Evolutionary conservation across 2,113 vertebrate species (phyloP), one percentile per base, ranked within the genome.

Genomic region (Triplophysa dalaica): DNA sequence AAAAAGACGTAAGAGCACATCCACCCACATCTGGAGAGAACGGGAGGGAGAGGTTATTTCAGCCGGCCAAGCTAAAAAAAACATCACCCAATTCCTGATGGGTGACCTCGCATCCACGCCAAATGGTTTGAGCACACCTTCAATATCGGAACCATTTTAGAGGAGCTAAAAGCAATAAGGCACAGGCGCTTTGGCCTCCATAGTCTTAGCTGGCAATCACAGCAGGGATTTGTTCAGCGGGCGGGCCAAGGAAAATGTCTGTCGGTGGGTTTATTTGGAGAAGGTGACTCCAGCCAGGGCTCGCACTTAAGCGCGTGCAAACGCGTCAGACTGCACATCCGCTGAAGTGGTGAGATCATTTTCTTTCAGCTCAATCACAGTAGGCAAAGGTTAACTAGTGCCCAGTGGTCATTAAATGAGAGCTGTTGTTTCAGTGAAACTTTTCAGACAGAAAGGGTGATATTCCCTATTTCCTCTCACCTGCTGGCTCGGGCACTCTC

Each of bases 171-270:
- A 80, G 80, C 60, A 70, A 89, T 87, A 82, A 88, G 85, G 79
- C 56, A 74, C 56, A 69, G 65, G 24, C 22, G 45, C 81, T 81
- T 82, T 70, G 66, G 81, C 87, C 85, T 70, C 85, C 68, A 69
- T 45, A 75, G 76, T 81, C 82, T 80, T 41, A 66, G 81, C 75
- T 75, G 48, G 83, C 85, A 89, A 87, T 87, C 86, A 88, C 61
- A 56, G 73, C 70, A 85, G 29, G 68, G 83, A 75, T 63, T 65
- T 56, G 75, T 45, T 38, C 72, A 81, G 41, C 81, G 77, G 87
- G 84, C 81, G 79, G 87, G 89, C 85, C 86, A 81, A 85, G 78
- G 72, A 85, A 86, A 87, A 84, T 70, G 84, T 85, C 74, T 84
- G 80, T 82, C 85, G 82, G 85, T 84, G 85, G 75, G 21, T 86